Evolutionary conservation across 2,888 invertebrate genomes (phyloP).

Genomic region (Agrotis clavis): DNA sequence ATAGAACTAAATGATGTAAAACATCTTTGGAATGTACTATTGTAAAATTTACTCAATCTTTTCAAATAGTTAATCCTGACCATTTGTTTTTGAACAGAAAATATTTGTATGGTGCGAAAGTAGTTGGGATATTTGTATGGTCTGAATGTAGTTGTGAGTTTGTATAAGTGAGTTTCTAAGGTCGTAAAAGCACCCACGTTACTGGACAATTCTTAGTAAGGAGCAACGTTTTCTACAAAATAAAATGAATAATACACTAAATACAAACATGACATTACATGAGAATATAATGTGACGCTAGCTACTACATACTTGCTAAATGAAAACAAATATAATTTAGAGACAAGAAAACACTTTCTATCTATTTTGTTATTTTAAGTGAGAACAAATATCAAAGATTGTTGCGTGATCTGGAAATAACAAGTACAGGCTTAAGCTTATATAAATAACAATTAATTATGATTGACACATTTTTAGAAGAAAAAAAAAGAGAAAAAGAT

Average conservation of each 20-base stretch:
- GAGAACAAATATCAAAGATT: constrained; percentile 13
- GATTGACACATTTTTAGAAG: neutral
- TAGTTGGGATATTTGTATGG: too few species aligned
- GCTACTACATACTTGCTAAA: constrained; percentile 5
- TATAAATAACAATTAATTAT: neutral
- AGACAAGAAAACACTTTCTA: constrained; percentile 22
- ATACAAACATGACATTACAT: neutral
- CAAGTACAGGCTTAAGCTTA: neutral
- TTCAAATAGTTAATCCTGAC: too few species aligned
- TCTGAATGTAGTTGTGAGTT: too few species aligned
- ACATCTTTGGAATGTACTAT: too few species aligned
- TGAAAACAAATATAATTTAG: constrained; percentile 3
- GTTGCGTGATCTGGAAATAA: constrained; percentile 15
- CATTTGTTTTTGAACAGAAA: too few species aligned
- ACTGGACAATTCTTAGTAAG: too few species aligned
- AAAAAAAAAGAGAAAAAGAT: neutral
- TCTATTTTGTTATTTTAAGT: neutral
- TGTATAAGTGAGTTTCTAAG: too few species aligned
- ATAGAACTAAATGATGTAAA: too few species aligned
- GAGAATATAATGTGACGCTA: neutral
- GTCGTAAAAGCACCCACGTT: too few species aligned
- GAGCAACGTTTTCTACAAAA: too few species aligned
- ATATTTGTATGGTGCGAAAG: too few species aligned
- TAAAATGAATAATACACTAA: neutral
- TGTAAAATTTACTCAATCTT: too few species aligned